Evolutionary conservation across 1,140 invertebrate genomes (phyloP), one percentile per base, ranked within the genome.

Genomic region (Copidosoma floridanum): DNA sequence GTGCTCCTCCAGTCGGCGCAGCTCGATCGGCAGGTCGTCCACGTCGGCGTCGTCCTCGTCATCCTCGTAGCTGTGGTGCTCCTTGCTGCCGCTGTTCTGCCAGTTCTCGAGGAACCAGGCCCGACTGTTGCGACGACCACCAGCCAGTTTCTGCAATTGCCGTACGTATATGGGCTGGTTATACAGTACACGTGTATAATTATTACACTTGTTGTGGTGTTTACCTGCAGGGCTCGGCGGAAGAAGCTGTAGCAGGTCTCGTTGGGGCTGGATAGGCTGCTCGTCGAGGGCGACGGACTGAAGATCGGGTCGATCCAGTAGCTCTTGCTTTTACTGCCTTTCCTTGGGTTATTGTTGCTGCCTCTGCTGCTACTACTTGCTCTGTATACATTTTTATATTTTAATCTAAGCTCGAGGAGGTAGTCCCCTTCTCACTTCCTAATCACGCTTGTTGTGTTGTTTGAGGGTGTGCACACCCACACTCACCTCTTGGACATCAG

Each of bases 191-290:
- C 16, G 10, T 38, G 16, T 16, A 53, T 2, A 14, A 16, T 48
- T 7, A 26, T 24, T 48, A 27, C 20, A 23, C 23, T 26, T 7
- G 40, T 43, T 11, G 11, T 16, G 23, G n/a, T 10, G 21, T 43
- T 40, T 78, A 87, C 87, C 78, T 95, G 91, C 35, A 96, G 84
- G 6, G 94, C 93, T 67, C 92, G 84, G 44, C 93, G 83, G 4
- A 96, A 92, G 72, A 95, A 96, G 71, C 92, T 94, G 79, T 96
- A 96, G 72, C 94, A 96, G 6, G 92, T 94, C 80, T 95, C 94
- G 68, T 93, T 94, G 4, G 93, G 93, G 65, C 90, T 93, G 24
- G 92, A 94, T 2, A 95, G 82, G 64, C 92, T 92, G 23, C 90
- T 92, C 48, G 88, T 91, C 63, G 89, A 90, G 26, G 88, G 88